Base-by-base conservation (phyloP, 2,113 vertebrate genomes). In the Psophia crepitans region DNA sequence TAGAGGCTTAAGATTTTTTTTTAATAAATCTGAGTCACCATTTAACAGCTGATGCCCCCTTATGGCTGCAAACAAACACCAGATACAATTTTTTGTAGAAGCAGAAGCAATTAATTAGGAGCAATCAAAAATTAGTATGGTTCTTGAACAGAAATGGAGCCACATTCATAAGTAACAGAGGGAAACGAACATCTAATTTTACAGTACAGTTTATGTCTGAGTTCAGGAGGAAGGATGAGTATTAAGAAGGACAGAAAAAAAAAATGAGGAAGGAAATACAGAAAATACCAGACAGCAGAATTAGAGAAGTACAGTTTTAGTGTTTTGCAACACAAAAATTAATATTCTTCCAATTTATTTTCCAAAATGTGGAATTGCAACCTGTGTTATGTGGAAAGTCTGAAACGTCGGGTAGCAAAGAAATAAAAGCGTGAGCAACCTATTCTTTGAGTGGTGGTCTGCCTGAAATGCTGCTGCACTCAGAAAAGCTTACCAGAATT, bases 81-180 rank as follows among this genome's bases (percentile, higher is more conserved):
- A 27, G 3, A 5, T 32, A 81, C 7, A 32, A 54, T 2, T 3
- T 24, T 23, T 65, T 32, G 37, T n/a, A 0, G 0, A 3, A 32
- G 19, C 19, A 64, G 71, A 71, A 44, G 12, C 32, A 56, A 61
- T 39, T 70, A 35, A 84, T 70, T 57, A 56, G 12, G 77, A 73
- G 19, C 37, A 88, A 41, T 48, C 48, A 35, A 37, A 65, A 54
- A 26, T 1, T 27, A 48, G 14, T 46, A 64, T 22, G 12, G 76
- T 6, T 76, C 46, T 57, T 30, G 17, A n/a, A 73, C 19, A 80
- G 46, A 79, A 76, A 82, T 44, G 22, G 35, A 88, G 23, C 7
- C 30, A 57, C 39, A 41, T 49, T 73, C 3, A 5, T 49, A 84
- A 87, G 22, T 41, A 90, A 80, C n/a, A 90, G 28, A 83, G 53